These are phyloP conservation scores for Drosophila punjabiensis DNA, from an alignment of 1,140 invertebrate species.

Conservation along the genomic window DNA sequence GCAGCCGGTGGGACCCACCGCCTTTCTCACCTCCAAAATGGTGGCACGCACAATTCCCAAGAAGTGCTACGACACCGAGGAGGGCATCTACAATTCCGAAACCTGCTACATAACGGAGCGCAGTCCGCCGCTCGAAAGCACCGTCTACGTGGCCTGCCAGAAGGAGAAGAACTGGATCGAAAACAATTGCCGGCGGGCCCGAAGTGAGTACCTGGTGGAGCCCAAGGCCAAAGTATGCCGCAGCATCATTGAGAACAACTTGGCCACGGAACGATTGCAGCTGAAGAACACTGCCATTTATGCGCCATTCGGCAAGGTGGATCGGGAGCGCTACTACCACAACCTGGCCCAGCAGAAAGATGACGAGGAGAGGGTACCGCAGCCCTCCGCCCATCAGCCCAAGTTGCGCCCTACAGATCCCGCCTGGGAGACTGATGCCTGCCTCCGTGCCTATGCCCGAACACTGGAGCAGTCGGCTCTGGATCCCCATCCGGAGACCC, in stretches of 20 bases:
- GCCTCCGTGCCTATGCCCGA: constrained; percentile 28
- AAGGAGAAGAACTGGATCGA: constrained; percentile 58
- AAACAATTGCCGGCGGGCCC: constrained; percentile 48
- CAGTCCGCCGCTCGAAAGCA: constrained; percentile 30
- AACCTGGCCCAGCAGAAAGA: constrained; percentile 44
- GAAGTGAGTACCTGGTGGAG: constrained; percentile 19
- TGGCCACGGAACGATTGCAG: constrained; percentile 35
- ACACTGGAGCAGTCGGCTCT: not conserved
- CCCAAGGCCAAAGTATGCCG: constrained; percentile 51
- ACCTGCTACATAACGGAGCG: constrained; percentile 57
- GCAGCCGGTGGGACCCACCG: constrained; percentile 64
- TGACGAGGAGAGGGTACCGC: not conserved
- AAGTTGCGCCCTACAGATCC: not conserved
- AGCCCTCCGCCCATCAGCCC: no score
- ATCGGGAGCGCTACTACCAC: constrained; percentile 54
- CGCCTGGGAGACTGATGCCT: constrained; percentile 12
- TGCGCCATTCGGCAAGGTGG: constrained; percentile 34
- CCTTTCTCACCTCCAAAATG: constrained; percentile 54
- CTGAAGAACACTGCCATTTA: constrained; percentile 44
- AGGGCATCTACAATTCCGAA: constrained; percentile 57
- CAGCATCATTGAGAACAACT: constrained; percentile 52
- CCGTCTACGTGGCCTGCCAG: constrained; percentile 48
- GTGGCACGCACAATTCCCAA: constrained; percentile 25
- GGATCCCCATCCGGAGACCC: not conserved
- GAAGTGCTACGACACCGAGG: constrained; percentile 62